A percentile compares a stretch with the other conserved stretches of the same genome.
Evolutionary conservation across 2,113 vertebrate genomes (phyloP).

Genomic region (Solea solea): DNA sequence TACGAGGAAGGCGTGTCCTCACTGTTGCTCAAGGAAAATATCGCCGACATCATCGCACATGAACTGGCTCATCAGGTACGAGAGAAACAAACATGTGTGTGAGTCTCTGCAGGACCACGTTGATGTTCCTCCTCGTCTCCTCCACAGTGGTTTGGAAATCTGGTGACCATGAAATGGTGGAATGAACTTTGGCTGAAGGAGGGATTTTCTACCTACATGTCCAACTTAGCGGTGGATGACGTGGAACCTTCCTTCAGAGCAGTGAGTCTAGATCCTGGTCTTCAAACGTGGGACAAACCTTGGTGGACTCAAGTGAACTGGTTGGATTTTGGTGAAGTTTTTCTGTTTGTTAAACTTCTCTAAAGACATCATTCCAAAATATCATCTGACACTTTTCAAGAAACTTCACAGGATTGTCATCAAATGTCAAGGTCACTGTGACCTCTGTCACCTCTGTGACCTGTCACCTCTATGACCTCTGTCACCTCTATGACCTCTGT

Average conservation of each 20-base stretch:
- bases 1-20: slow-evolving; percentile 71
- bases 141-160: slow-evolving; percentile 94
- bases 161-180: slow-evolving; percentile 96
- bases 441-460: too few species aligned
- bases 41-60: slow-evolving; percentile 70
- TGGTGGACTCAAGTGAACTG: not conserved
- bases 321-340: not conserved
- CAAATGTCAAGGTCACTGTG: too few species aligned
- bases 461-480: too few species aligned
- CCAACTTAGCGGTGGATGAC: slow-evolving; percentile 78
- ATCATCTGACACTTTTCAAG: too few species aligned
- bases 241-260: slow-evolving; percentile 77
- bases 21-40: slow-evolving; percentile 55
- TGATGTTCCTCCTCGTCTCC: not conserved
- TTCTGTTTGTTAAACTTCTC: too few species aligned
- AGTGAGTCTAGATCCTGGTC: slow-evolving; percentile 71
- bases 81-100: not conserved
- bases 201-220: slow-evolving; percentile 89
- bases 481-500: too few species aligned
- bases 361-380: too few species aligned
- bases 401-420: too few species aligned
- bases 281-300: too few species aligned
- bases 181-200: slow-evolving; percentile 94
- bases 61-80: slow-evolving; percentile 82
- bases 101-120: not conserved